Percentiles rank a stretch among this genome's conserved stretches.
phyloP scores from a whole-genome alignment of 1,140 invertebrate genomes.

The Habropoda laboriosa region DNA sequence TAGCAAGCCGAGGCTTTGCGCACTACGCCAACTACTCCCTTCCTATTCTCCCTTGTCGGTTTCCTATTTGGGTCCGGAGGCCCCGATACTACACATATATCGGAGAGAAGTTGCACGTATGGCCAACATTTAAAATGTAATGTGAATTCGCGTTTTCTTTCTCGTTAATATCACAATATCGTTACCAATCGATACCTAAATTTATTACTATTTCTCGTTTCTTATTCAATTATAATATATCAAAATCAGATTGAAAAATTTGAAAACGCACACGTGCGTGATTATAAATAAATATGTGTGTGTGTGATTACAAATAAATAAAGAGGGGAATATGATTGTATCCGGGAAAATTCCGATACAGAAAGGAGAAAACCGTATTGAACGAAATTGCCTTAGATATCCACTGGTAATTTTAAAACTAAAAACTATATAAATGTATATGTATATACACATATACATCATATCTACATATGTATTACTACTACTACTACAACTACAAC shows the following conservation, averaged over 20 bases:
- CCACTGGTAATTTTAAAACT: slow-evolving; percentile 5
- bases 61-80: no score
- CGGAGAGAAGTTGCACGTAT: neutral
- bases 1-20: no score
- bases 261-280: neutral
- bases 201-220: neutral
- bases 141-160: slow-evolving; percentile 64
- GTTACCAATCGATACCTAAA: slow-evolving; percentile 53
- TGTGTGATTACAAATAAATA: no score
- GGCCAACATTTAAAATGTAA: neutral
- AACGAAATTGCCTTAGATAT: slow-evolving; percentile 10
- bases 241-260: neutral
- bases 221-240: no score
- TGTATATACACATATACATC: no score
- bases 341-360: no score
- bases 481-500: slow-evolving; percentile 1
- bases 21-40: no score
- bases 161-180: slow-evolving; percentile 73
- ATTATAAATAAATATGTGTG: neutral
- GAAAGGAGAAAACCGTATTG: neutral
- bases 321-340: no score
- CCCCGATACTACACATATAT: no score
- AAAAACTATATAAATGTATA: slow-evolving; percentile 1
- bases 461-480: slow-evolving; percentile 1
- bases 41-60: no score